These are phyloP conservation scores for Illadopsis cleaveri DNA, from an alignment of 2,113 vertebrate species.

Conservation along the genomic window DNA sequence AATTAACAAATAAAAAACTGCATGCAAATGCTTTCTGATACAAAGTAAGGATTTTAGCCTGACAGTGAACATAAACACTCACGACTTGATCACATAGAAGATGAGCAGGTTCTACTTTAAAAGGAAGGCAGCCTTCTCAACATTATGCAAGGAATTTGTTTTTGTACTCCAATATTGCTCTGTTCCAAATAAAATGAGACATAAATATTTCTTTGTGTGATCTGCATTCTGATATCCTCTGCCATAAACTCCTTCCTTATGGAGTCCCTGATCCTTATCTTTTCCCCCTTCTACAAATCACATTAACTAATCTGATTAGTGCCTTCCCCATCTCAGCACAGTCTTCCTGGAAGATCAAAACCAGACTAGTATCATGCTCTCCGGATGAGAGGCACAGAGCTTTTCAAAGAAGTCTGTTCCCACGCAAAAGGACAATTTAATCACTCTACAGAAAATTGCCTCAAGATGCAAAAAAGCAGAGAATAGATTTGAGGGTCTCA, in stretches of 20 bases:
- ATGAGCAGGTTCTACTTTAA: neutral
- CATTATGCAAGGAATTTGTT: neutral
- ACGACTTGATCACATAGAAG: neutral
- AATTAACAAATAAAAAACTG: neutral
- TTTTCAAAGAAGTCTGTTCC: neutral
- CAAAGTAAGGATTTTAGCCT: neutral
- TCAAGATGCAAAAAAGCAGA: neutral
- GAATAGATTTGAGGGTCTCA: neutral
- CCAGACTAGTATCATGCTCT: neutral
- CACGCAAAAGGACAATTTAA: neutral
- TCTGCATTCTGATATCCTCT: neutral
- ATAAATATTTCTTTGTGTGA: neutral
- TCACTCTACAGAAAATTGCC: neutral
- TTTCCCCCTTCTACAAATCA: neutral
- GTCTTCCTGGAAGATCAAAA: conserved; percentile 1
- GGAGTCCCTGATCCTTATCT: neutral
- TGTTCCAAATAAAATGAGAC: neutral
- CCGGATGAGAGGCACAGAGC: neutral
- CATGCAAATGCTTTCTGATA: neutral
- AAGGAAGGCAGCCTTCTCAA: neutral
- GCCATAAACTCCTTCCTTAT: neutral
- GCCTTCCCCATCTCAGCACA: neutral
- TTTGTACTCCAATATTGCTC: neutral
- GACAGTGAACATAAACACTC: neutral
- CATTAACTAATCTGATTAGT: neutral